A percentile compares a stretch with the other conserved stretches of the same genome.
Evolutionary conservation across 2,113 vertebrate species (phyloP).

Genomic region (Scalopus aquaticus): DNA sequence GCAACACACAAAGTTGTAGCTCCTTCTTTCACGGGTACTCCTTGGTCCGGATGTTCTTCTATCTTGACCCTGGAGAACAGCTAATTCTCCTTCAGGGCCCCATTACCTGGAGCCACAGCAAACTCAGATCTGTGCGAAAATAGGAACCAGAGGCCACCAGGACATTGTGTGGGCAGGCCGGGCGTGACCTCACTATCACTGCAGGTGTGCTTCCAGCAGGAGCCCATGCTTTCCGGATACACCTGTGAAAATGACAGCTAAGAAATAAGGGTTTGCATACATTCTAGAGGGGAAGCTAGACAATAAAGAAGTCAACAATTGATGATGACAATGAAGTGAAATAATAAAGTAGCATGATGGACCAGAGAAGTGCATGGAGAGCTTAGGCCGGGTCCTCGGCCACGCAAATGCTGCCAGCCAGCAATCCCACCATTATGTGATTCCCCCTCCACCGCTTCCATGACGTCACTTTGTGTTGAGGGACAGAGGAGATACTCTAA

Average conservation of each 20-base stretch:
- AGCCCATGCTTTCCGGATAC: no score
- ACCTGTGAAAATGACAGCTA: neutral
- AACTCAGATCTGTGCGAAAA: neutral
- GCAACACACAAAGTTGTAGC: neutral
- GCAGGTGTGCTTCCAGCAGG: neutral
- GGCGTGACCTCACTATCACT: neutral
- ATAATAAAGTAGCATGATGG: neutral
- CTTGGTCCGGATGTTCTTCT: neutral
- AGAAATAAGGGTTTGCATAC: neutral
- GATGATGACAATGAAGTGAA: neutral
- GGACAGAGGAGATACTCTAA: neutral
- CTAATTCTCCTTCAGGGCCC: neutral
- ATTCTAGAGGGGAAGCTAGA: neutral
- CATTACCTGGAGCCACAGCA: fast-evolving
- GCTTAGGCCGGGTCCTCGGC: neutral
- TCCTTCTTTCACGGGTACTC: neutral
- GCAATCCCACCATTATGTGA: fast-evolving
- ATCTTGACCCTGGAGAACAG: neutral
- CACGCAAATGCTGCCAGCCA: neutral
- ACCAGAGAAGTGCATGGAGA: neutral
- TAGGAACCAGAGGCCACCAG: neutral
- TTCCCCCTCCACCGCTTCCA: fast-evolving
- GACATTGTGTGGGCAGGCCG: no score
- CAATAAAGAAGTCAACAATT: neutral
- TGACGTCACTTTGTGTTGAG: neutral